Base-by-base conservation (phyloP, 2,113 vertebrate species). In the Butastur rufipennis region DNA sequence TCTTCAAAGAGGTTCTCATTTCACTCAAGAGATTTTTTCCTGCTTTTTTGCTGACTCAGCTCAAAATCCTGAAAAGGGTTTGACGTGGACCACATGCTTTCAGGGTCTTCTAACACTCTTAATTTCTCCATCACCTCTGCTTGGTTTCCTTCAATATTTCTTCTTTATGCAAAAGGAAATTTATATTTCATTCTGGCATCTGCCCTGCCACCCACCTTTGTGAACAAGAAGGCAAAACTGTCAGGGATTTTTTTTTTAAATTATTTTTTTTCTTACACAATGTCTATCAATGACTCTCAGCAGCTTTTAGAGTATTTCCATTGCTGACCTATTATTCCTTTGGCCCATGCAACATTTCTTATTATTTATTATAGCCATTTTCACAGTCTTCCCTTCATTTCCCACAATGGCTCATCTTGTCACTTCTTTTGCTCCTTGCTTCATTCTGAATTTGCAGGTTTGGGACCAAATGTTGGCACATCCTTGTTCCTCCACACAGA, bases 161-260 rank as follows among this genome's bases (percentile, higher is more conserved):
- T 95, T 95, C 82, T 91, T 91, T 94, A 96, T 84, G 93, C 93
- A 95, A 95, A 86, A 90, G 75, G 72, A 88, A 86, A 95, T 95
- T 81, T 94, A 88, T 95, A 91, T 95, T 92, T 56, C 58, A 25
- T 58, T 87, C 59, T 79, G 90, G 92, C 90, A 91, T 48, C 66
- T 94, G 81, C 92, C 88, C 91, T 65, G 71, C 82, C 43, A 66
- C 68, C 81, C 1, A 20, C 79, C 84, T 86, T 79, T 72, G 83
- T 56, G 89, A 96, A 70, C 72, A 94, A 22, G 78, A 92, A 90
- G 48, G 91, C 61, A 92, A 92, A 95, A 86, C 86, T 66, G 45
- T 45, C 87, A 94, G 81, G 53, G 85, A 52, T 55, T 86, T 62
- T 52, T 62, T 50, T 56, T 75, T 29, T 19, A 2, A 2, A 47